Evolutionary conservation across 2,113 vertebrate genomes (phyloP), one percentile per base, ranked within the genome.

Genomic region (Noturus placidus): DNA sequence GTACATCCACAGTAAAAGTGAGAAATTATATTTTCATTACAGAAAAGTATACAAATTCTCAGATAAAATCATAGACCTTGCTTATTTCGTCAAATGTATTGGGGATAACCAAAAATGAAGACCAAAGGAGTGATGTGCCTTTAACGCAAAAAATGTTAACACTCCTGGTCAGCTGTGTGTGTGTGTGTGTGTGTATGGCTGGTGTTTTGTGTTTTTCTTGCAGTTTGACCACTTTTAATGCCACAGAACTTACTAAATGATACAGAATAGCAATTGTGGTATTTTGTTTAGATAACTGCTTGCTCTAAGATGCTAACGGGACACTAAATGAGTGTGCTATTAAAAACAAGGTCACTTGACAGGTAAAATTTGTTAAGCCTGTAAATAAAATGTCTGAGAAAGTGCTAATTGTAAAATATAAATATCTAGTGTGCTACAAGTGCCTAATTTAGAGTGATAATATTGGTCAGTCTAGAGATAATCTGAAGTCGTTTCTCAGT

Each of bases 121-220:
- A 76, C 67, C 79, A 82, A 87, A 82, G 54, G 56, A 83, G 38
- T 57, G 83, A 46, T 76, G 86, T 87, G 86, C 86, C 86, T 87
- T 70, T 30, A 59, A 25, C 27, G 35, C 86, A 46, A 42, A 81
- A 46, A 1, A 19, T 35, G 63, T 63, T 30, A 30, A 83, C 33
- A 27, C 86, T 83, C 56, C 38, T 63, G 69, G 38, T 42, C n/a
- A 52, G 30, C 13, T n/a, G 14, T 7, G 17, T 38, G 33, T 72
- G 33, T 38, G 70, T 42, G 70, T 42, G 35, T 22, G 9, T 42
- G 70, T 42, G 70, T 42, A 3, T 2, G 52, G 13, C 52, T 14
- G 11, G 70, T 72, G 33, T 69, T 6, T 38, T 82, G 30, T 59
- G 10, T 83, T 63, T 46, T 52, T 50, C 50, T 83, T 67, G 13